Base-by-base conservation (phyloP, 1,140 invertebrate genomes). In the Zaprionus davidi region DNA sequence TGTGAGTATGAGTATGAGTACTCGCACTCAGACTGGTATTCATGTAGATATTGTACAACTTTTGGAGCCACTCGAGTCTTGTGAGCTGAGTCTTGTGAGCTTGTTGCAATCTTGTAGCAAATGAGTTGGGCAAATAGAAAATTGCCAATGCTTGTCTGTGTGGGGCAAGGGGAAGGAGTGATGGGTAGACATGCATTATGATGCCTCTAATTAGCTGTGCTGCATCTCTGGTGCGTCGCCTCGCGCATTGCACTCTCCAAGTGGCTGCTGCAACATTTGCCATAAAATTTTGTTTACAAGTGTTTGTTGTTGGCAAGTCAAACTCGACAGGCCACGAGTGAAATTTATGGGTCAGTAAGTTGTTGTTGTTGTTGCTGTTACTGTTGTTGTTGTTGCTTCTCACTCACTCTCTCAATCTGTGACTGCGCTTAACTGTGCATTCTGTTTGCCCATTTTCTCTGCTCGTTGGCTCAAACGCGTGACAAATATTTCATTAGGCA, bases 401-500 rank as follows among this genome's bases (percentile, higher is more conserved):
- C 28, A 44, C 62, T 2, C 20, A 20, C 17, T 56, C 17, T 28
- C 11, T 34, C n/a, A 51, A 24, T 41, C 28, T 65, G n/a, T 59
- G 20, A 26, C 53, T 62, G 53, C 56, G 76, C 63, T 76, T 60
- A 56, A 41, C 56, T 72, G 62, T 69, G 81, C 80, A 88, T 78
- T 80, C 56, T 84, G 84, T 87, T 88, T 85, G 76, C 72, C 75
- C 78, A 90, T 88, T 90, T 81, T 53, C 67, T 71, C 69, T 76
- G 78, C 78, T 83, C 78, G 70, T 80, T 79, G 75, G 78, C 49
- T 56, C 78, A 73, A 90, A 79, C 41, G 85, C 86, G 85, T 90
- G 86, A 88, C 85, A 90, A 90, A 90, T 90, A 90, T 90, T 90
- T 79, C 85, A 85, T 85, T 90, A 90, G 79, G 81, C 78, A 76